These are phyloP conservation scores for Drosophila mayri DNA, from an alignment of 1,140 invertebrate species.

Conservation along the genomic window DNA sequence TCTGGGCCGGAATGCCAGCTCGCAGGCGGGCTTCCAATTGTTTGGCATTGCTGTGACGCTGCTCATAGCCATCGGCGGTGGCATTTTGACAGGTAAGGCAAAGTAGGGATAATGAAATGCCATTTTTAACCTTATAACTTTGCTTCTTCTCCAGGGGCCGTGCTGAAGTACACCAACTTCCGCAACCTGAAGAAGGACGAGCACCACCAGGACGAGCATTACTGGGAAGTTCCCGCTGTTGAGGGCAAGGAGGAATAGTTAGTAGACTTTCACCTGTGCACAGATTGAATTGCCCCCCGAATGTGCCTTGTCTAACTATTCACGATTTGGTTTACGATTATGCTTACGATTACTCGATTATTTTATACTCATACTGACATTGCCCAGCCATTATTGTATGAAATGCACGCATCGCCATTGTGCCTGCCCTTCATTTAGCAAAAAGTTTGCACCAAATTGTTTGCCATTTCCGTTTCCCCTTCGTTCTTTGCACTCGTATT, in stretches of 20 bases:
- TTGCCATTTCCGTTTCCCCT: slow-evolving; percentile 28
- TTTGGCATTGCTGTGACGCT: slow-evolving; percentile 90
- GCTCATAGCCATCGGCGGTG: slow-evolving; percentile 90
- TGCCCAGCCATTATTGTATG: slow-evolving; percentile 16
- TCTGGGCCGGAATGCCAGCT: slow-evolving; percentile 87
- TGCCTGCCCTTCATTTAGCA: slow-evolving; percentile 28
- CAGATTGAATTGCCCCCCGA: slow-evolving; percentile 19
- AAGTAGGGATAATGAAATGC: fast-evolving
- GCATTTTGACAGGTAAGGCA: slow-evolving; percentile 91
- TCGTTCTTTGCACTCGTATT: slow-evolving; percentile 14
- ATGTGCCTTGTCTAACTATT: slow-evolving; percentile 52
- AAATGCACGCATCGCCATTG: slow-evolving; percentile 45
- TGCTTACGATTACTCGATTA: slow-evolving; percentile 31
- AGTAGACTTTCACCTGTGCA: slow-evolving; percentile 50
- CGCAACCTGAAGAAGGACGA: slow-evolving; percentile 85
- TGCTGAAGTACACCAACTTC: slow-evolving; percentile 85
- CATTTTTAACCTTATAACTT: no score
- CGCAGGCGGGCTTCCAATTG: slow-evolving; percentile 93
- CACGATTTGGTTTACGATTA: slow-evolving; percentile 14
- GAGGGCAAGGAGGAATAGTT: slow-evolving; percentile 83
- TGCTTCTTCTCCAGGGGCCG: slow-evolving; percentile 81
- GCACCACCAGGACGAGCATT: slow-evolving; percentile 86
- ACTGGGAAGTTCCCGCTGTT: slow-evolving; percentile 86
- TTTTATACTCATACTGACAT: slow-evolving; percentile 20
- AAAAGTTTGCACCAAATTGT: slow-evolving; percentile 49